A percentile compares a stretch with the other conserved stretches of the same genome.
These are phyloP conservation scores for Leptoclinus maculatus DNA, from an alignment of 2,797 vertebrate genomes.

Conservation along the genomic window DNA sequence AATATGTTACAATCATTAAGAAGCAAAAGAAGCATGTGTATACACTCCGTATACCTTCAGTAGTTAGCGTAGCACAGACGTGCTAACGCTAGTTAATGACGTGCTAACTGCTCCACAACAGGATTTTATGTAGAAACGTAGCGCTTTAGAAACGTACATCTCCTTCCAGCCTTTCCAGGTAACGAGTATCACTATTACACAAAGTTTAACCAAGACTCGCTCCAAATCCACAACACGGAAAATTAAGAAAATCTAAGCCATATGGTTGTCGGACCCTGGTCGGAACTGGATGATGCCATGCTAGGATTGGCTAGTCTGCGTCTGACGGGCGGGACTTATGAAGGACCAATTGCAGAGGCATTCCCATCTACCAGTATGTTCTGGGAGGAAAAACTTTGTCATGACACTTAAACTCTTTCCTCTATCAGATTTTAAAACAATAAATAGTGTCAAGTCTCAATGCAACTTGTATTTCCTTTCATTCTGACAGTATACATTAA, in stretches of 20 bases:
- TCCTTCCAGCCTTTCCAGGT: neutral
- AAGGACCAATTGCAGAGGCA: neutral
- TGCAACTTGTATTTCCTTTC: neutral
- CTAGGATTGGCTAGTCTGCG: neutral
- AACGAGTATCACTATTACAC: neutral
- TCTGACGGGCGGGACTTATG: neutral
- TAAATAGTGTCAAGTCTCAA: constrained; percentile 8
- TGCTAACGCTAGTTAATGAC: neutral
- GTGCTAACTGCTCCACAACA: neutral
- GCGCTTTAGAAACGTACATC: neutral
- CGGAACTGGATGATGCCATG: neutral
- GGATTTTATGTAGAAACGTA: neutral
- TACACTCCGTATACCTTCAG: neutral
- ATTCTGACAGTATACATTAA: neutral
- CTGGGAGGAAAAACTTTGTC: neutral
- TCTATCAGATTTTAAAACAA: constrained; percentile 22
- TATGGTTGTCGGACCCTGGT: neutral
- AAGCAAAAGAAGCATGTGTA: neutral
- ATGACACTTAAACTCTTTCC: neutral
- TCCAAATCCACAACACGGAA: neutral
- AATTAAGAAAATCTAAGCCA: neutral
- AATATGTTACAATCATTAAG: neutral
- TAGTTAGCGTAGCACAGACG: neutral
- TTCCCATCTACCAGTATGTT: neutral
- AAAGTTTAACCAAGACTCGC: neutral